phyloP scores from a whole-genome alignment of 2,113 vertebrate genomes.

The Lipophrys pholis region DNA sequence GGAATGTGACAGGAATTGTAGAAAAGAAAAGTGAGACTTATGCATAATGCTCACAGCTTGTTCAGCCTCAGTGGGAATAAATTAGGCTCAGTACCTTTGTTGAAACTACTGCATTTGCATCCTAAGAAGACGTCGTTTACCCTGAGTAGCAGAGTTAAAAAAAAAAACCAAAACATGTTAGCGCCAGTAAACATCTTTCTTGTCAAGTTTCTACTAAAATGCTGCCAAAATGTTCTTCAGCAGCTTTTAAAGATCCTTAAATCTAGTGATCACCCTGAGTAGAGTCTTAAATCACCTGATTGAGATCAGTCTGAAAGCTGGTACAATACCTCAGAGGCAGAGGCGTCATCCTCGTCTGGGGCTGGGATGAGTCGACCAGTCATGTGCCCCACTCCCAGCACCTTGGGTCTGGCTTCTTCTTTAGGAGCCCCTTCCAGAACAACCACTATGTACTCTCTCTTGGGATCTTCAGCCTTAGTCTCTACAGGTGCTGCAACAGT shows the following conservation, averaged over 20 bases:
- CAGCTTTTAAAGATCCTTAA: no score
- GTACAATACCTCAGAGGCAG: constrained; percentile 66
- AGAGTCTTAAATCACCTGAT: neutral
- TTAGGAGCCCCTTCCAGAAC: constrained; percentile 78
- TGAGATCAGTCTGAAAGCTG: constrained; percentile 5
- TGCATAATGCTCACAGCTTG: neutral
- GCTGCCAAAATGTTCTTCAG: no score
- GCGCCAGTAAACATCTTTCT: neutral
- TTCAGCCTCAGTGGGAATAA: constrained; percentile 1
- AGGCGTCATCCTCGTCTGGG: constrained; percentile 62
- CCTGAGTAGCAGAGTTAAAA: constrained; percentile 66
- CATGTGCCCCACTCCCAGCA: constrained; percentile 75
- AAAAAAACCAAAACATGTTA: constrained; percentile 18
- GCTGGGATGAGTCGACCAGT: constrained; percentile 72
- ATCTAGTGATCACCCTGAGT: neutral
- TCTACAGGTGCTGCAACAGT: constrained; percentile 1
- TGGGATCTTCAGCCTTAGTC: constrained; percentile 25
- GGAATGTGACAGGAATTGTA: neutral
- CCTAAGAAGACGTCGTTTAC: constrained; percentile 69
- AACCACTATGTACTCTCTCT: constrained; percentile 77
- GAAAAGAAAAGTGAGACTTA: neutral
- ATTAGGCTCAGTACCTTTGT: constrained; percentile 63
- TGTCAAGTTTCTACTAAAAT: neutral
- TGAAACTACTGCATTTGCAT: constrained; percentile 77
- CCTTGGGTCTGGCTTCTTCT: constrained; percentile 72